phyloP scores from a whole-genome alignment of 1,140 invertebrate species.

The Probaryconus sp. region DNA sequence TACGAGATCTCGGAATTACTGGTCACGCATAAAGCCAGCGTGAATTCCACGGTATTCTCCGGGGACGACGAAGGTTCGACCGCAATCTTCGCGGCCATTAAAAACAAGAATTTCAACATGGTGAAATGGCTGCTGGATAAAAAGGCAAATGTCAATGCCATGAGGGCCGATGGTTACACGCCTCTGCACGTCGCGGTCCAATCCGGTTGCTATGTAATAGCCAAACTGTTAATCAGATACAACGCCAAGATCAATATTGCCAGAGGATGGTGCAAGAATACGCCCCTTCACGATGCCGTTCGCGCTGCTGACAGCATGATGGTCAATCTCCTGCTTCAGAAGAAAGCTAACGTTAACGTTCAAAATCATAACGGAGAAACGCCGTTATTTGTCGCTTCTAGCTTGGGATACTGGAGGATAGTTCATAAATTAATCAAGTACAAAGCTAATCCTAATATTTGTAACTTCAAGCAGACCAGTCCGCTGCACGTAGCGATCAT shows the following conservation, averaged over 20 bases:
- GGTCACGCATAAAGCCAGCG: background rate
- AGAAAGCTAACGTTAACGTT: conserved; percentile 6
- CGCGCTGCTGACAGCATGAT: conserved; percentile 15
- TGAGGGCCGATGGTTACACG: conserved; percentile 10
- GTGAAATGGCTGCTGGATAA: conserved; percentile 18
- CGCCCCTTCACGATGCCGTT: conserved; percentile 30
- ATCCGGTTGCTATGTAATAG: conserved; percentile 5
- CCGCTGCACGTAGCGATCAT: conserved; percentile 14
- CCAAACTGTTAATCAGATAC: conserved; percentile 20
- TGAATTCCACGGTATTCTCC: conserved; percentile 2
- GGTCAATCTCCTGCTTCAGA: conserved; percentile 22
- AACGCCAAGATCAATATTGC: conserved; percentile 21
- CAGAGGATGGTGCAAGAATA: conserved; percentile 1
- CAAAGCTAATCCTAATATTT: conserved; percentile 17
- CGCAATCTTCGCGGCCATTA: conserved; percentile 14
- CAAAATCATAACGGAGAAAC: conserved; percentile 22
- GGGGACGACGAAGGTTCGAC: conserved; percentile 3
- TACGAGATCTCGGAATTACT: background rate
- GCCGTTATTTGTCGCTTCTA: conserved; percentile 7
- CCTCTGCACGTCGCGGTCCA: conserved; percentile 24
- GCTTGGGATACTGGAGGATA: conserved; percentile 18
- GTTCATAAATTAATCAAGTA: conserved; percentile 8
- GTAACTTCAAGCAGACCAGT: conserved; percentile 12
- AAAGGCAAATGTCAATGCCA: conserved; percentile 20
- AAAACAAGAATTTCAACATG: conserved; percentile 20